Evolutionary conservation across 2,888 invertebrate species (phyloP).

Genomic region (Lasioglossum zephyrum): DNA sequence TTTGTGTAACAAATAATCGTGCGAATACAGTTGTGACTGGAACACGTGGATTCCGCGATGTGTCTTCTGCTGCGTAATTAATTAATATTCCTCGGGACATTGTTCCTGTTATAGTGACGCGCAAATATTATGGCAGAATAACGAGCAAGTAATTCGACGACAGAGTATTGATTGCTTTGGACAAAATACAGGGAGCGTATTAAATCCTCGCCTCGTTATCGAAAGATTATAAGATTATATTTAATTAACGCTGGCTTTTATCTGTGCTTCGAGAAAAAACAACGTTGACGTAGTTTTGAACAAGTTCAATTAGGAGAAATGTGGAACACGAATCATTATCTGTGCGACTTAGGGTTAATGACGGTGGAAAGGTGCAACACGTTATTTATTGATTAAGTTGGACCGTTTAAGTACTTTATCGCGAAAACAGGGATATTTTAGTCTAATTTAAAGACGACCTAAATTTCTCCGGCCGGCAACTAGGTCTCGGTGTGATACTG

Average conservation of each 20-base stretch:
- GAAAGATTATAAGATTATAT: not conserved
- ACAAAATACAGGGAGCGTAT: not conserved
- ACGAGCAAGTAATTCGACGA: not conserved
- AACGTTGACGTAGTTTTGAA: not conserved
- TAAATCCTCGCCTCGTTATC: not conserved
- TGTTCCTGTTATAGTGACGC: not conserved
- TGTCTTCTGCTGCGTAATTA: not conserved
- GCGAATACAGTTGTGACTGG: not conserved
- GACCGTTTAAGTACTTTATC: constrained; percentile 29
- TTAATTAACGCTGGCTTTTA: not conserved
- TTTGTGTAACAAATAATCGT: not conserved
- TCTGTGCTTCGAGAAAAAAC: not conserved
- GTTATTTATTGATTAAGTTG: constrained; percentile 30
- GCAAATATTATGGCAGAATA: not conserved
- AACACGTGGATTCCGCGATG: not conserved
- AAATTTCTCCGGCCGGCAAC: constrained; percentile 36
- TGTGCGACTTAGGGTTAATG: not conserved
- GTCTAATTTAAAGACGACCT: constrained; percentile 49
- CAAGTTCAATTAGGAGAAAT: not conserved
- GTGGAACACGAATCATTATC: not conserved
- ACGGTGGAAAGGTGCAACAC: not conserved
- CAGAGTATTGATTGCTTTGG: not conserved
- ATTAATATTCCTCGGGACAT: not conserved
- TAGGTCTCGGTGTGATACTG: constrained; percentile 18
- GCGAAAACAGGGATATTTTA: constrained; percentile 37